A percentile compares a stretch with the other conserved stretches of the same genome.
phyloP scores from a whole-genome alignment of 2,888 invertebrate genomes.

The Caenorhabditis sp. region DNA sequence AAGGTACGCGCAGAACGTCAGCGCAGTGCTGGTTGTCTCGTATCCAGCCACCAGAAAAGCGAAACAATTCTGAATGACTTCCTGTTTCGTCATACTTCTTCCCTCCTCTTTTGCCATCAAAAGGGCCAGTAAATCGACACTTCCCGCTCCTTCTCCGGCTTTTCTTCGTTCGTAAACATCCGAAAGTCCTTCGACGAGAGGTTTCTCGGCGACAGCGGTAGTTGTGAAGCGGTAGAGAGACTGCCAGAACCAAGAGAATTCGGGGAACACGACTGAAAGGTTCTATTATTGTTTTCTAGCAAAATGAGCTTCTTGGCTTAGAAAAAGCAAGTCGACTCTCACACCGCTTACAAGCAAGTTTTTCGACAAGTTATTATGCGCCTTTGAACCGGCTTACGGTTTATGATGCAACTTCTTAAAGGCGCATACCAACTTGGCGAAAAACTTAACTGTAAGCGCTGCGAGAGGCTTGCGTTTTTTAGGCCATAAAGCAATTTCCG shows the following conservation, averaged over 20 bases:
- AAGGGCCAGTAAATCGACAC: constrained; percentile 72
- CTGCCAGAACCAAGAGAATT: constrained; percentile 66
- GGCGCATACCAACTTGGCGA: too few species aligned
- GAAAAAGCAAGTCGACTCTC: too few species aligned
- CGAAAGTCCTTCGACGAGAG: constrained; percentile 58
- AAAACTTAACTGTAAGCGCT: too few species aligned
- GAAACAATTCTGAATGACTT: constrained; percentile 84
- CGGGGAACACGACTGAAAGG: constrained; percentile 63
- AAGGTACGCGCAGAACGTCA: constrained; percentile 85
- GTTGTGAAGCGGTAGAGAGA: constrained; percentile 53
- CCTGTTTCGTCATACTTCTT: constrained; percentile 61
- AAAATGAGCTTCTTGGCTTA: too few species aligned
- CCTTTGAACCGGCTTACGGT: too few species aligned
- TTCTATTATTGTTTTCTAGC: too few species aligned
- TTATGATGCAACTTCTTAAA: too few species aligned
- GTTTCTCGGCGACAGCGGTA: constrained; percentile 48
- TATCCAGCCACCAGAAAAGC: constrained; percentile 85
- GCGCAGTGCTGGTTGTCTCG: constrained; percentile 85
- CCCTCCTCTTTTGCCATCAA: constrained; percentile 59
- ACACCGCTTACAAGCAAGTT: too few species aligned
- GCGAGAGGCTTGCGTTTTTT: too few species aligned
- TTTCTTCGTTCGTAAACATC: constrained; percentile 62
- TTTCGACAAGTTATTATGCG: too few species aligned
- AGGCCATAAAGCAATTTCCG: too few species aligned
- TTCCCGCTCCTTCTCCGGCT: constrained; percentile 60